These are phyloP conservation scores for Zaprionus taronus DNA, from an alignment of 1,140 invertebrate species.

Conservation along the genomic window DNA sequence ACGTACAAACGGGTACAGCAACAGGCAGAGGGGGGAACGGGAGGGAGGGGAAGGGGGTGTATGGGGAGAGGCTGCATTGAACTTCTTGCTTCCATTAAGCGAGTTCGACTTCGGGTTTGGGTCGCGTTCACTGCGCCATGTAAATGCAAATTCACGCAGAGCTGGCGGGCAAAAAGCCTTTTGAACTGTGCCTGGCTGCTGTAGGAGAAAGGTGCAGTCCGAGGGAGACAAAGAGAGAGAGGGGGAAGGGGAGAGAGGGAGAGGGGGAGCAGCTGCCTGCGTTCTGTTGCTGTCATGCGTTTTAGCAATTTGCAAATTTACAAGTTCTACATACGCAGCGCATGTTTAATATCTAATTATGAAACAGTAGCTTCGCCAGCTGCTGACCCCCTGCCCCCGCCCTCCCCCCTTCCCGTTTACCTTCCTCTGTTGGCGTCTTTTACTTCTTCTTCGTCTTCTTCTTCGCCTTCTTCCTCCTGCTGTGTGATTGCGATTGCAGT, in stretches of 20 bases:
- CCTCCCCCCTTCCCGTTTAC: constrained; percentile 3
- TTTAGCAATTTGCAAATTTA: constrained; percentile 82
- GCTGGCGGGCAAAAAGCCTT: constrained; percentile 46
- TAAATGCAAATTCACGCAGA: constrained; percentile 61
- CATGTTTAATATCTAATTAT: constrained; percentile 82
- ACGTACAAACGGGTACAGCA: background rate
- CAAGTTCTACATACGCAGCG: constrained; percentile 69
- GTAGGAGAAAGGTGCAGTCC: constrained; percentile 15
- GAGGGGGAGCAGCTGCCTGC: background rate
- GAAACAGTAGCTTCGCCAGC: constrained; percentile 64
- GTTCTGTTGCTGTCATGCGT: constrained; percentile 65
- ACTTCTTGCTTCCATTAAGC: constrained; percentile 23
- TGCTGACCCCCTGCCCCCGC: constrained; percentile 15
- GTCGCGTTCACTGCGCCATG: constrained; percentile 31
- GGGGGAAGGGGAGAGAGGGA: background rate
- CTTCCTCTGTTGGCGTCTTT: background rate
- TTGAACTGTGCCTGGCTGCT: constrained; percentile 31
- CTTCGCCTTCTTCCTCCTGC: background rate
- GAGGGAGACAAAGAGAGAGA: background rate
- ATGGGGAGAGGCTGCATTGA: constrained; percentile 42
- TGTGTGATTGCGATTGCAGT: constrained; percentile 64
- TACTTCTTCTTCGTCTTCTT: background rate
- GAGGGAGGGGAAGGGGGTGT: background rate
- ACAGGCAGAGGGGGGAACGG: background rate
- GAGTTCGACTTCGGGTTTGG: constrained; percentile 7